Percentiles rank a stretch among this genome's conserved stretches.
These are phyloP conservation scores for Acrocyrtus sp. DNA, from an alignment of 2,888 invertebrate genomes.

Conservation along the genomic window DNA sequence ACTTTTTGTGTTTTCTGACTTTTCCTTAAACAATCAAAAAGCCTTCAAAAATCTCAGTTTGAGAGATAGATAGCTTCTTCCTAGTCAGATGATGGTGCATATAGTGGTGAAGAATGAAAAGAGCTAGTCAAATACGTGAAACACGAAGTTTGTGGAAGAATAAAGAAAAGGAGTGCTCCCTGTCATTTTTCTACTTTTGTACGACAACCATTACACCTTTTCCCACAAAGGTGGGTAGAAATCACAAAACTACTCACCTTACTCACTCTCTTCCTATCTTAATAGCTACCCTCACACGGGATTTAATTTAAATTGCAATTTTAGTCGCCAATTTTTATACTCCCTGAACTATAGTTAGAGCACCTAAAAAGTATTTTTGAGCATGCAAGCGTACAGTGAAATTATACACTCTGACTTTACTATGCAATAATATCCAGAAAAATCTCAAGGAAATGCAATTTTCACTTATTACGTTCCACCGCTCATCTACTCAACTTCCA, in stretches of 20 bases:
- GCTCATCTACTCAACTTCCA: no score
- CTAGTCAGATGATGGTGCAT: neutral
- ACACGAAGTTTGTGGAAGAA: neutral
- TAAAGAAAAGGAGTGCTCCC: neutral
- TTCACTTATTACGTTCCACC: slow-evolving; percentile 1
- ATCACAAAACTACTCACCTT: neutral
- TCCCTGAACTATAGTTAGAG: no score
- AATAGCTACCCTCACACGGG: slow-evolving; percentile 20
- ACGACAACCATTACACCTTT: neutral
- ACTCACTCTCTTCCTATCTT: neutral
- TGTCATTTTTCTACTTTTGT: neutral
- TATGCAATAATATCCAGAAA: neutral
- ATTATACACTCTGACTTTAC: no score
- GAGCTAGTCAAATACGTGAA: neutral
- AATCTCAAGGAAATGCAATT: slow-evolving; percentile 30
- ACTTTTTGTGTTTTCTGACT: neutral
- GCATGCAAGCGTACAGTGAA: neutral
- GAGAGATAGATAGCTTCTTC: neutral
- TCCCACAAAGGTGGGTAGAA: neutral
- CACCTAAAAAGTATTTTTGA: neutral
- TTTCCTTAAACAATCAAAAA: neutral
- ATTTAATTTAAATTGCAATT: slow-evolving; percentile 19
- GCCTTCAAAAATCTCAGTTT: neutral
- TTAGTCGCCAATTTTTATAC: neutral
- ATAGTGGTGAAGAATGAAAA: no score